Base-by-base conservation (phyloP, 2,797 vertebrate genomes). In the Crypturellus tataupa region DNA sequence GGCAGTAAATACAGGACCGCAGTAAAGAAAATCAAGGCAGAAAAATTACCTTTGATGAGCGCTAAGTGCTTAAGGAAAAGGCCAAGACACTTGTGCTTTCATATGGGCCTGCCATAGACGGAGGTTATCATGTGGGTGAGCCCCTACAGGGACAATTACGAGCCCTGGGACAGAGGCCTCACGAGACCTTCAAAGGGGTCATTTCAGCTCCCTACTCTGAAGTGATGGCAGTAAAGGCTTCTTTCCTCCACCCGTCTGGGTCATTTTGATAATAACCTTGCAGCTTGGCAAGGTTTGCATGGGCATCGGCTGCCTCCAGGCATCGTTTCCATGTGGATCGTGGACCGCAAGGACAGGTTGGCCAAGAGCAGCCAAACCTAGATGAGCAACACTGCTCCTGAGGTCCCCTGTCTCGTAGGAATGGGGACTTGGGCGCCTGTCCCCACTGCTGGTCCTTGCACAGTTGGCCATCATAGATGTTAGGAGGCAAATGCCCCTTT, bases 311-410 rank as follows among this genome's bases (percentile, higher is more conserved):
- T 4, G 5, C 14, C 25, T 86, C 20, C 24, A 33, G 42, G 46
- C 44, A 44, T 37, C 0, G 0, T 6, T n/a, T 35, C 13, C 67
- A 72, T 7, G 21, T 0, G 0, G 31, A 42, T 21, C 24, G 46
- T 37, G 23, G 85, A 31, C 59, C 20, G 62, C 6, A 2, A 56
- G 31, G 55, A n/a, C 13, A 19, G 4, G 53, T 25, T 2, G 1
- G 25, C 20, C 29, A 55, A 1, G 3, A 84, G 46, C 55, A 56
- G 18, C 55, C 55, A n/a, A 56, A 56, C 20, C 70, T 49, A 29
- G 63, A 75, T 47, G 35, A 80, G 69, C 25, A 23, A 67, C 17
- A 15, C 33, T 47, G 39, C 25, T 46, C 33, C 85, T 39, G 31
- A 1, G 5, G 55, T 31, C 53, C 16, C 17, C 55, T 56, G 18